Evolutionary conservation across 2,797 vertebrate species (phyloP).

Genomic region (Poecilia gillii): DNA sequence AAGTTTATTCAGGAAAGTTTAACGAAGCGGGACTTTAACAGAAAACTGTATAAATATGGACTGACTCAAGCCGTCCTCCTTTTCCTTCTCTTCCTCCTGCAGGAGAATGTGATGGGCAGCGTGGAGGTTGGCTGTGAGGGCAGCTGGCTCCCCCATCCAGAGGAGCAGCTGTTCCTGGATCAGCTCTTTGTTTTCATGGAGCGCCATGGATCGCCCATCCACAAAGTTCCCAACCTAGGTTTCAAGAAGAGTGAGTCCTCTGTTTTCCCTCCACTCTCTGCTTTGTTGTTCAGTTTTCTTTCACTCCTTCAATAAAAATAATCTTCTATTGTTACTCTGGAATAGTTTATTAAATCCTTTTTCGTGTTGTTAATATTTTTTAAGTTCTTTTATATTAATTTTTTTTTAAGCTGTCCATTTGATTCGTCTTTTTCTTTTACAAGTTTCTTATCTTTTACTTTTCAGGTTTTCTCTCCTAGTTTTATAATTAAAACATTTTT

Average conservation of each 20-base stretch:
- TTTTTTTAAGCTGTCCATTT: not conserved
- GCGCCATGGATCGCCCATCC: constrained; percentile 76
- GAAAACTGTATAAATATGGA: not conserved
- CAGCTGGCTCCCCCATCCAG: constrained; percentile 82
- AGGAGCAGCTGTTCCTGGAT: constrained; percentile 85
- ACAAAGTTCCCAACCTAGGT: constrained; percentile 86
- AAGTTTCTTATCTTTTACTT: not conserved
- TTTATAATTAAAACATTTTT: not conserved
- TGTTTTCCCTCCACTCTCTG: not conserved
- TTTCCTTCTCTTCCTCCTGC: not conserved
- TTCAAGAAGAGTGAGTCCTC: constrained; percentile 85
- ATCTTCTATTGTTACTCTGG: not conserved
- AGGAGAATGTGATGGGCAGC: constrained; percentile 83
- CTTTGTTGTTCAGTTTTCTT: not conserved
- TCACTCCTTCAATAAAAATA: not conserved
- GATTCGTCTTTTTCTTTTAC: not conserved
- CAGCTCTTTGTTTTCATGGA: constrained; percentile 83
- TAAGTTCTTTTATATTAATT: not conserved
- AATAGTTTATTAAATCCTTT: not conserved
- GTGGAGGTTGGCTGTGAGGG: constrained; percentile 78
- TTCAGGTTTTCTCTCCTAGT: not conserved
- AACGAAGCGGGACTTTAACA: not conserved
- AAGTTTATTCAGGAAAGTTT: not conserved
- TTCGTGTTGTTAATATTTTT: not conserved
- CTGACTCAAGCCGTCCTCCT: too few species aligned